phyloP scores from a whole-genome alignment of 2,797 vertebrate genomes.

The Sebastes paucispinis region DNA sequence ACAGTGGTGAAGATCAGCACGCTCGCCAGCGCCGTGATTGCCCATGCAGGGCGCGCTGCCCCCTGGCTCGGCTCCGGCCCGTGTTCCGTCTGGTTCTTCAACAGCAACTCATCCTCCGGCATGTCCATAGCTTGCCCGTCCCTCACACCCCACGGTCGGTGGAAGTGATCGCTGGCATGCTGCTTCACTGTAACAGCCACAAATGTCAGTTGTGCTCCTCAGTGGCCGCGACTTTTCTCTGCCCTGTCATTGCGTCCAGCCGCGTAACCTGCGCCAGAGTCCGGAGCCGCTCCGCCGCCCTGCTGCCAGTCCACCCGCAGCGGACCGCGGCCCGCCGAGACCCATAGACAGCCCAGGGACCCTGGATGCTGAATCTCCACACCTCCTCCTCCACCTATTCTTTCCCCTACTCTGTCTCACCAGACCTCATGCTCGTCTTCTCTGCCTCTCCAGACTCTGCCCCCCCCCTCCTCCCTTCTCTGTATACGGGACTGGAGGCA shows the following conservation, averaged over 20 bases:
- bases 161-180: slow-evolving; percentile 5
- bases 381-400: not conserved
- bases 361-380: not conserved
- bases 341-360: not conserved
- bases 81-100: slow-evolving; percentile 73
- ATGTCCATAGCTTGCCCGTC: slow-evolving; percentile 57
- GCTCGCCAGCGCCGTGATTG: slow-evolving; percentile 80
- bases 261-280: not conserved
- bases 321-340: slow-evolving; percentile 10
- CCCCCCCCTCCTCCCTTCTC: not conserved
- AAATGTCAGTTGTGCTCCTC: not conserved
- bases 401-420: not conserved
- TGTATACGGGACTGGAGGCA: not conserved
- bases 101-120: slow-evolving; percentile 80
- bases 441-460: not conserved
- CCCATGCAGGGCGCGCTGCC: slow-evolving; percentile 78
- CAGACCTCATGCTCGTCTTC: slow-evolving; percentile 8
- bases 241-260: not conserved
- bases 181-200: not conserved
- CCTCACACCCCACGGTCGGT: not conserved
- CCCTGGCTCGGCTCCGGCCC: slow-evolving; percentile 64
- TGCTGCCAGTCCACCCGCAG: slow-evolving; percentile 6
- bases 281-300: not conserved
- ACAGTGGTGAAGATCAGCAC: slow-evolving; percentile 87
- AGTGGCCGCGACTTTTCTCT: not conserved